phyloP scores from a whole-genome alignment of 2,113 vertebrate species.

The Oplegnathus fasciatus region DNA sequence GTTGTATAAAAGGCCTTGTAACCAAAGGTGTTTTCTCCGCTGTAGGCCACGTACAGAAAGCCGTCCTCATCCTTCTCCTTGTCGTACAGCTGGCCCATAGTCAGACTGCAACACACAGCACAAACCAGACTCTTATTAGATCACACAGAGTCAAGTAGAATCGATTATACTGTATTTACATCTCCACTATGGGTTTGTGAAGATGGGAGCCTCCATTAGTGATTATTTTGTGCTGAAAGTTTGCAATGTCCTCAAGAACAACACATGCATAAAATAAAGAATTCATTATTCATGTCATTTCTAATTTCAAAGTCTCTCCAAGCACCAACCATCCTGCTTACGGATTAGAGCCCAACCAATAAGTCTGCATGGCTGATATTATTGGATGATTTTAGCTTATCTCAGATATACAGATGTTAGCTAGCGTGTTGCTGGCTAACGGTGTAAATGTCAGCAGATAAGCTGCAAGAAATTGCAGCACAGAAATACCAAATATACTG shows the following conservation, averaged over 20 bases:
- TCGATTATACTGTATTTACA: not conserved
- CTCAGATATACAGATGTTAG: not conserved
- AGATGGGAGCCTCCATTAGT: not conserved
- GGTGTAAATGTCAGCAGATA: not conserved
- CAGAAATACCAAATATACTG: too few species aligned
- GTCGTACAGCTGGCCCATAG: conserved; percentile 98
- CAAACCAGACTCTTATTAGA: conserved; percentile 1
- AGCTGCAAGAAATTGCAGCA: too few species aligned
- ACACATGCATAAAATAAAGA: not conserved
- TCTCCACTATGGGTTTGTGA: not conserved
- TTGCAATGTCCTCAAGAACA: not conserved
- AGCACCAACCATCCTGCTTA: too few species aligned
- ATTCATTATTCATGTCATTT: not conserved
- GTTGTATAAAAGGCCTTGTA: conserved; percentile 78
- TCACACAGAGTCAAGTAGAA: not conserved
- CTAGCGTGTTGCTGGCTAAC: not conserved
- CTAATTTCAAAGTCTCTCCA: not conserved
- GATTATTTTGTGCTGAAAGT: not conserved
- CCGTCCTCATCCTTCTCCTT: conserved; percentile 98
- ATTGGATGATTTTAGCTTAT: not conserved
- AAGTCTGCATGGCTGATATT: not conserved
- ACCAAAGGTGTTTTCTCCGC: conserved; percentile 98
- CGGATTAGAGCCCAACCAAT: not conserved
- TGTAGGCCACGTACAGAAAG: conserved; percentile 98
- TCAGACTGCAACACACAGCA: conserved; percentile 87